Conservation (phyloP, 2,888 invertebrate species). For the Hirtodrosophila confusa region DNA sequence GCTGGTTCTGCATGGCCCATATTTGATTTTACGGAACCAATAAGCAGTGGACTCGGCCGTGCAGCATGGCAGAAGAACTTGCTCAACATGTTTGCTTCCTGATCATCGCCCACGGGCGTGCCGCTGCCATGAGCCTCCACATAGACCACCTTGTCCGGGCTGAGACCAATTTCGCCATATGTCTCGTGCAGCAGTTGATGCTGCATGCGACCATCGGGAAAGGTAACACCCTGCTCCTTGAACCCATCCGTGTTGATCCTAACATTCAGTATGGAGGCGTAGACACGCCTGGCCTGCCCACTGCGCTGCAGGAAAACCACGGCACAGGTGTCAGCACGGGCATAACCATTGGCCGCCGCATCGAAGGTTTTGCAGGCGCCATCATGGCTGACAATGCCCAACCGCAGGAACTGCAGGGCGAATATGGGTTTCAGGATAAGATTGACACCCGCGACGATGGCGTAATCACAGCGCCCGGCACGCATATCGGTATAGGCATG, state of each 20-base stretch:
- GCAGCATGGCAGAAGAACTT: conserved; percentile 93
- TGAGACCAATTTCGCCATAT: conserved; percentile 92
- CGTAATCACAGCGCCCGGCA: conserved; percentile 95
- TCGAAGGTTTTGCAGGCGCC: conserved; percentile 96
- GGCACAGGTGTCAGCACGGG: conserved; percentile 95
- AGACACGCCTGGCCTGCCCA: conserved; percentile 90
- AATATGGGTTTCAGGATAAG: conserved; percentile 94
- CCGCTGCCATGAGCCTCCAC: conserved; percentile 99
- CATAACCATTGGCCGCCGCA: conserved; percentile 94
- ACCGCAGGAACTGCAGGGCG: conserved; percentile 95
- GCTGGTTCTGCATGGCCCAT: conserved; percentile 99
- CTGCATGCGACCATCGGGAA: conserved; percentile 92
- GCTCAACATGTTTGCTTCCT: conserved; percentile 97
- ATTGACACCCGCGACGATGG: conserved; percentile 96
- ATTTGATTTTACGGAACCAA: conserved; percentile 99
- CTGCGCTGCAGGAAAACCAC: conserved; percentile 92
- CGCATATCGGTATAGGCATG: conserved; percentile 92
- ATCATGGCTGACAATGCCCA: conserved; percentile 96
- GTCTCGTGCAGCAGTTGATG: conserved; percentile 92
- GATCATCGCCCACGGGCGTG: conserved; percentile 99
- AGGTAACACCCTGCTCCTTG: conserved; percentile 96
- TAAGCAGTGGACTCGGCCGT: conserved; percentile 90
- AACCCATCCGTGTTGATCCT: conserved; percentile 96
- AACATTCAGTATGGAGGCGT: conserved; percentile 94
- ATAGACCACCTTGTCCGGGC: conserved; percentile 93